Percentiles rank a stretch among this genome's conserved stretches.
phyloP scores from a whole-genome alignment of 2,888 invertebrate species.

The Tetragonisca angustula region DNA sequence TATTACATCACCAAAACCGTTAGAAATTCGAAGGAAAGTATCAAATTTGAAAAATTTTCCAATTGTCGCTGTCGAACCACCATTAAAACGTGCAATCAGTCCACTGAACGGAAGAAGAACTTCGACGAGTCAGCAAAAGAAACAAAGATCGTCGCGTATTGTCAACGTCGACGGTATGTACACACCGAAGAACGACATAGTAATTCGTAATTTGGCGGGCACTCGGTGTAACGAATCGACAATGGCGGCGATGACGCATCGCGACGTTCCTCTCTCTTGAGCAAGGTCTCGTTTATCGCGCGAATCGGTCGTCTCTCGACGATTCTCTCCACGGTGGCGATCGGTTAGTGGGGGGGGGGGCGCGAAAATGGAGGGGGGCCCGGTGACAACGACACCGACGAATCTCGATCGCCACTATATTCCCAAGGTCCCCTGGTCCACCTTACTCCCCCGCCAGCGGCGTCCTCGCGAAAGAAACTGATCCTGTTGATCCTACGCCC shows the following conservation, averaged over 20 bases:
- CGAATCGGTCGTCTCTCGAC: neutral
- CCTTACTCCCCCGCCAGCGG: conserved; percentile 1
- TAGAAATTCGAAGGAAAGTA: no score
- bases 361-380: conserved; percentile 42
- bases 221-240: conserved; percentile 5
- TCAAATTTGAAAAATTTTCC: neutral
- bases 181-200: neutral
- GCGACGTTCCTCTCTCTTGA: neutral
- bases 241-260: neutral
- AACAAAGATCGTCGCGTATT: neutral
- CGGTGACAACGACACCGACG: conserved; percentile 36
- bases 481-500: conserved; percentile 59
- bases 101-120: neutral
- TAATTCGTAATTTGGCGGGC: conserved; percentile 7
- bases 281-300: conserved; percentile 11
- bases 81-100: neutral
- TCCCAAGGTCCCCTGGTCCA: conserved; percentile 12
- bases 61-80: neutral
- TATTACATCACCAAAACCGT: no score
- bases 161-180: neutral
- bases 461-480: conserved; percentile 21
- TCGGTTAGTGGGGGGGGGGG: conserved; percentile 46
- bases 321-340: conserved; percentile 33
- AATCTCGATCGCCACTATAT: conserved; percentile 52
- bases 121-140: neutral